phyloP scores from a whole-genome alignment of 2,888 invertebrate genomes.

The Boloria selene region DNA sequence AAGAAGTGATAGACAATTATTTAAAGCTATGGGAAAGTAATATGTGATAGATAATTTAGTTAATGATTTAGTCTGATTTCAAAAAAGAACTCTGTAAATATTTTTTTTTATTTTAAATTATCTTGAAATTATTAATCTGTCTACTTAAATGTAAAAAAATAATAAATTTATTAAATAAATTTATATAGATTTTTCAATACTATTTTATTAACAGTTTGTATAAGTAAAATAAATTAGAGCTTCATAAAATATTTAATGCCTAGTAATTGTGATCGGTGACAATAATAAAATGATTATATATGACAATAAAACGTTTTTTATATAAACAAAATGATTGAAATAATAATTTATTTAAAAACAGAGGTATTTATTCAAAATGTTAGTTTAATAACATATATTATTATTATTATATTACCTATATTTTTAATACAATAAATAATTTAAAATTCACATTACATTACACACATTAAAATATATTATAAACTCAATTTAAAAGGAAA shows the following conservation, averaged over 20 bases:
- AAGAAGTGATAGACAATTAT: conserved; percentile 94
- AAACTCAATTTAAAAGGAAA: too few relatives aligned
- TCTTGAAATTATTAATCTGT: background rate
- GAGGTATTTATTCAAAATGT: too few relatives aligned
- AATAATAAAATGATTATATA: background rate
- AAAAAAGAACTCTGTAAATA: background rate
- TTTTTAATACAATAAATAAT: too few relatives aligned
- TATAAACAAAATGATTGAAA: too few relatives aligned
- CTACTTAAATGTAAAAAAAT: conserved; percentile 5
- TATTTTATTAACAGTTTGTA: background rate
- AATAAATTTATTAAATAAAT: too few relatives aligned
- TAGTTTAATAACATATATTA: too few relatives aligned
- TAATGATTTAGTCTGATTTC: conserved; percentile 14
- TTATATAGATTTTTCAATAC: background rate
- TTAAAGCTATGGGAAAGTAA: conserved; percentile 95
- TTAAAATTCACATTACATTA: too few relatives aligned
- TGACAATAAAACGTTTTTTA: background rate
- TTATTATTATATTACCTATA: too few relatives aligned
- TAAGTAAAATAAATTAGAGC: background rate
- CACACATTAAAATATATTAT: too few relatives aligned
- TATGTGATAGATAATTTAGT: conserved; percentile 84
- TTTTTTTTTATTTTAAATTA: background rate
- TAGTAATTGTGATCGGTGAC: conserved; percentile 17
- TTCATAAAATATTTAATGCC: background rate
- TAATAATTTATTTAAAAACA: too few relatives aligned